phyloP scores from a whole-genome alignment of 64 coral and sea anemone genomes.

The Dendronephthya gigantea region DNA sequence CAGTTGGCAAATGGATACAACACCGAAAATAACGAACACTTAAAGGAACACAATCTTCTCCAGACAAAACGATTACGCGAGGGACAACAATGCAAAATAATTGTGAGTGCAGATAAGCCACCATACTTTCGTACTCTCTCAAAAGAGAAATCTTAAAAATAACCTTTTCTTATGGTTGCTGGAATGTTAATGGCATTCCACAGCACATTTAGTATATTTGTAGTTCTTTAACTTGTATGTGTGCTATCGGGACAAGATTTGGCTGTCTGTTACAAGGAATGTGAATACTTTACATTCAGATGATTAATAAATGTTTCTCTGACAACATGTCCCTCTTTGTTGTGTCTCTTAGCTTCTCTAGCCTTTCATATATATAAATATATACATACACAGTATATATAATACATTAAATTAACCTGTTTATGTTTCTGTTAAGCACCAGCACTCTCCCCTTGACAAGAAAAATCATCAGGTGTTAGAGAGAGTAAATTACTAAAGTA shows the following conservation, averaged over 20 bases:
- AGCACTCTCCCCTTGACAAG: no score
- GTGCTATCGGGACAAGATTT: neutral
- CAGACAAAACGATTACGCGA: neutral
- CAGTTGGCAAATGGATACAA: no score
- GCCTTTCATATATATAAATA: no score
- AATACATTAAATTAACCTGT: neutral
- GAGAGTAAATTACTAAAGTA: neutral
- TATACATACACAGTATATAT: neutral
- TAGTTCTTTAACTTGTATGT: neutral
- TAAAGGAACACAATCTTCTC: neutral
- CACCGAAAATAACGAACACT: no score
- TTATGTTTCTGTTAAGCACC: no score
- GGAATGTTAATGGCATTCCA: neutral
- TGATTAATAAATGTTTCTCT: no score
- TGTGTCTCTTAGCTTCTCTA: no score
- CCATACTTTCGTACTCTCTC: neutral
- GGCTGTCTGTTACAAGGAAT: neutral
- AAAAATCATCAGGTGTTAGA: neutral
- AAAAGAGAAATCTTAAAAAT: neutral
- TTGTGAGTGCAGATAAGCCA: neutral
- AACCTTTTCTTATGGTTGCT: neutral
- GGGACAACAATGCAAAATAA: neutral
- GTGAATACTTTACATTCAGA: neutral
- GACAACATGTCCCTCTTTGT: no score
- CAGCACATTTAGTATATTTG: neutral